Evolutionary conservation across 1,140 invertebrate genomes (phyloP).

Genomic region (Goniozus legneri): DNA sequence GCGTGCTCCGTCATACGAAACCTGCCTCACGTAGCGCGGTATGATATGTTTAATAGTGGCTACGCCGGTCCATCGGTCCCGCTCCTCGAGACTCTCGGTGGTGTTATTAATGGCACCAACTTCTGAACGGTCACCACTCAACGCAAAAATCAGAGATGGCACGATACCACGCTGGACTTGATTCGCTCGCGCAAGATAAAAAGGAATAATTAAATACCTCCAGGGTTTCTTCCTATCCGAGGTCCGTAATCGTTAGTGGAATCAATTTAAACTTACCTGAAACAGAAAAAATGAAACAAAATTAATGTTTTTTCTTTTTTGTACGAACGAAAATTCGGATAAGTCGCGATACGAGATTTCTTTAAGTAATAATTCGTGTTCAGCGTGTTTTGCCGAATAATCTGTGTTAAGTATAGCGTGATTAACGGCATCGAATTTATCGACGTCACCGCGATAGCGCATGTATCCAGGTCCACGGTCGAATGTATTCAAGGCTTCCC

Average conservation of each 20-base stretch:
- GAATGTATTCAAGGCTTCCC: conserved; percentile 22
- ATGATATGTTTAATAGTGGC: conserved; percentile 29
- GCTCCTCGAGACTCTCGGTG: conserved; percentile 2
- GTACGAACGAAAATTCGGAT: too few relatives aligned
- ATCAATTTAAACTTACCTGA: conserved; percentile 18
- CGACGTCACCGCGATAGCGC: conserved; percentile 17
- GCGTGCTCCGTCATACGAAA: conserved; percentile 23
- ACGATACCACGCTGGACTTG: too few relatives aligned
- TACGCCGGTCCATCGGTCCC: conserved; percentile 9
- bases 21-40: conserved; percentile 11
- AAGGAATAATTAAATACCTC: too few relatives aligned
- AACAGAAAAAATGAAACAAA: conserved; percentile 22
- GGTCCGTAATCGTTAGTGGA: conserved; percentile 7
- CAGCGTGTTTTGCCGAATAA: too few relatives aligned
- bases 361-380: conserved; percentile 19
- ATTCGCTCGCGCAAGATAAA: too few relatives aligned
- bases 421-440: too few relatives aligned
- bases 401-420: too few relatives aligned
- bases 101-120: conserved; percentile 32
- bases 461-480: conserved; percentile 11
- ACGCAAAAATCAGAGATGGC: conserved; percentile 16
- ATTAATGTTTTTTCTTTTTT: too few relatives aligned
- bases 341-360: too few relatives aligned
- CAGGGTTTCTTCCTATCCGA: conserved; percentile 1
- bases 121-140: conserved; percentile 23